phyloP scores from a whole-genome alignment of 2,113 vertebrate species.

The Entomyzon cyanotis region DNA sequence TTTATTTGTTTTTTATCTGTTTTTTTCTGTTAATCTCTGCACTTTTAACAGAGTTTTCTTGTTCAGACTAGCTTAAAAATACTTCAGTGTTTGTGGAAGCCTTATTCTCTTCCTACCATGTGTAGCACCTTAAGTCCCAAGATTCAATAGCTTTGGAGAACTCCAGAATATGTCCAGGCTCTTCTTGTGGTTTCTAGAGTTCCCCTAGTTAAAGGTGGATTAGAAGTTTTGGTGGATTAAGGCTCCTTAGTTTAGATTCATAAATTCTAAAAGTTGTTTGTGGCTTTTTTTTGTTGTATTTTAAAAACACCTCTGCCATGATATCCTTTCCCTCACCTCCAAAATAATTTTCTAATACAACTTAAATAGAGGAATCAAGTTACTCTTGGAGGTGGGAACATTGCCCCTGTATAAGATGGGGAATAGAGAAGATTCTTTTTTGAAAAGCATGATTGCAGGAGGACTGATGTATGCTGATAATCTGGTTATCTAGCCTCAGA shows the following conservation, averaged over 20 bases:
- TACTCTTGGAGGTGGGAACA: background rate
- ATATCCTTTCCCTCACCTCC: background rate
- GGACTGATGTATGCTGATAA: background rate
- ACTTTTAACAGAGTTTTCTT: background rate
- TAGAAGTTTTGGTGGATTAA: background rate
- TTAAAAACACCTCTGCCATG: background rate
- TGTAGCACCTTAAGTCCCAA: background rate
- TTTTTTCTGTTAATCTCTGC: no score
- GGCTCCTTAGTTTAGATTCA: background rate
- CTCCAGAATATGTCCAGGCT: background rate
- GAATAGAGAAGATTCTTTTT: background rate
- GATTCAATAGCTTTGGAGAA: background rate
- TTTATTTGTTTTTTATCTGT: background rate
- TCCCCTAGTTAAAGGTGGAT: background rate
- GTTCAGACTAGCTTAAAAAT: background rate
- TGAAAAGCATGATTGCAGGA: background rate
- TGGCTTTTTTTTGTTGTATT: background rate
- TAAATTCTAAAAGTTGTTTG: background rate
- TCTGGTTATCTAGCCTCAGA: background rate
- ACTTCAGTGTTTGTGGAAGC: background rate
- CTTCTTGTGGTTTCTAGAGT: background rate
- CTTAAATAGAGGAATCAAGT: background rate
- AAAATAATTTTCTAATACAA: background rate
- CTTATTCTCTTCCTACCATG: background rate
- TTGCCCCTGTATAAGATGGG: background rate